These are phyloP conservation scores for Melanotaenia parkinsoni DNA, from an alignment of 2,797 vertebrate genomes.

Conservation along the genomic window DNA sequence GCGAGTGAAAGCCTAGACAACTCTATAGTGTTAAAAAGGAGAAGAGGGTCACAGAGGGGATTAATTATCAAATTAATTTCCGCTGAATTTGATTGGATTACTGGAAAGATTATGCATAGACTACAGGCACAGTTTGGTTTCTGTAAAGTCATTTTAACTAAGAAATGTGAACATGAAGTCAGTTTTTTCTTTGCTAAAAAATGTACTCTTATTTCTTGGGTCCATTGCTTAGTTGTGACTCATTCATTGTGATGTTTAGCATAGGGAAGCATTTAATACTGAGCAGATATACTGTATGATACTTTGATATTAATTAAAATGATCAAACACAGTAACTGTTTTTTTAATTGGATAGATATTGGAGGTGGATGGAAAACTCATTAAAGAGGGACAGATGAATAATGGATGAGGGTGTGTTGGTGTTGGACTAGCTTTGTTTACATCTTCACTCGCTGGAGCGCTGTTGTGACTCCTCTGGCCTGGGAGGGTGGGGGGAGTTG, in stretches of 20 bases:
- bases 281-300: not conserved
- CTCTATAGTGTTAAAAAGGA: conserved; percentile 36
- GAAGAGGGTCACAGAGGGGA: too few species aligned
- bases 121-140: not conserved
- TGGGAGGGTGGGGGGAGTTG: not conserved
- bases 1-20: conserved; percentile 70
- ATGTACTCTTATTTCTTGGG: conserved; percentile 14
- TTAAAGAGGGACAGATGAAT: conserved; percentile 81
- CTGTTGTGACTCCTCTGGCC: conserved; percentile 38
- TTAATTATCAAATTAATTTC: conserved; percentile 53
- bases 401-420: conserved; percentile 78
- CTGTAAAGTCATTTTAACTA: conserved; percentile 5
- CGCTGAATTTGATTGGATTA: conserved; percentile 27
- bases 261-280: not conserved
- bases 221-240: conserved; percentile 19
- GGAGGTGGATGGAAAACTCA: conserved; percentile 85
- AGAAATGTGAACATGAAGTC: not conserved
- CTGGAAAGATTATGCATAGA: conserved; percentile 9
- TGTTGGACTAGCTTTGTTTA: conserved; percentile 82
- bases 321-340: conserved; percentile 55
- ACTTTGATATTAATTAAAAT: conserved; percentile 46
- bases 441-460: conserved; percentile 70
- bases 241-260: not conserved
- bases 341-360: conserved; percentile 65
- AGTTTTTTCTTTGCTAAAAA: conserved; percentile 13